Evolutionary conservation across 2,888 invertebrate genomes (phyloP), one percentile per base, ranked within the genome.

Genomic region (Melieria picta): DNA sequence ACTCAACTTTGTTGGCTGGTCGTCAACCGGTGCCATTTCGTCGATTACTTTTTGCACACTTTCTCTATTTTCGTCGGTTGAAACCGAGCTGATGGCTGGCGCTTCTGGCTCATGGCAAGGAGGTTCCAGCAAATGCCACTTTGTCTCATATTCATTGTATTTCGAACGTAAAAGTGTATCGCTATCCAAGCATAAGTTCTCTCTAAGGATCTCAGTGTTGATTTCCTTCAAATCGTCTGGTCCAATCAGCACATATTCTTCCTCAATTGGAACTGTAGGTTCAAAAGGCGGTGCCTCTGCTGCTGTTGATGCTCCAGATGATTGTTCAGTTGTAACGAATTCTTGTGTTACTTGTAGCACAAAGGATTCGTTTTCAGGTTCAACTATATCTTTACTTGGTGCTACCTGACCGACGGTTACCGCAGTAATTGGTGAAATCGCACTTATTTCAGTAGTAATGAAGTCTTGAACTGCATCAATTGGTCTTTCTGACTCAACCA

Each of bases 191-290:
- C 11, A 13, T 43, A 70, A 43, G 58, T 70, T 70, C 16, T 70
- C n/a, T n/a, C 5, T 16, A 7, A 70, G 60, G 42, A 70, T 65
- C n/a, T 70, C 70, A 9, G 43, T 50, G 30, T 70, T 11, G 46
- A 66, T 56, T 43, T 7, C 65, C 65, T 75, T 48, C 47, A 82
- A 60, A 61, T 78, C 76, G 65, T 79, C 77, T 46, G 82, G 80
- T 67, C 82, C 82, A 77, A 82, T 77, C 76, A 82, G 79, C 74
- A 82, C 79, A 79, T 80, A 83, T 71, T 82, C 82, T 62, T 80
- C 76, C 69, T 77, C 65, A 9, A 76, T 60, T 63, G 67, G 50
- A 47, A 77, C 75, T 10, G 64, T 47, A 71, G 45, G 6, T 7
- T n/a, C 42, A 4, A 30, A 30, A 30, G 30, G 30, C 30, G 3